Conservation (phyloP, 1,140 invertebrate species). For the Mycetomoellerius zeteki region DNA sequence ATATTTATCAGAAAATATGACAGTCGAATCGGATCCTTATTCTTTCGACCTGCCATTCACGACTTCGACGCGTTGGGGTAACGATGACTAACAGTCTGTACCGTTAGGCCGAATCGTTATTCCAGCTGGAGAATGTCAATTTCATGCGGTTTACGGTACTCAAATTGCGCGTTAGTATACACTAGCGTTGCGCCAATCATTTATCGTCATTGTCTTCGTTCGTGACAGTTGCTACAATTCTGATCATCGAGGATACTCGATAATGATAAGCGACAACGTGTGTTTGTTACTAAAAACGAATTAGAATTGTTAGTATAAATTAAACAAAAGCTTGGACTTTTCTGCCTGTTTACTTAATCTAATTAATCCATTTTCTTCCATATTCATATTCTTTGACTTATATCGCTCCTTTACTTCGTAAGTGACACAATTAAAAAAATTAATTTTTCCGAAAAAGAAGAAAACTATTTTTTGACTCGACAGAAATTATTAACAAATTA, state of each 20-base stretch:
- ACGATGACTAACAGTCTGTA: conserved; percentile 82
- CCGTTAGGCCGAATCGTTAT: conserved; percentile 83
- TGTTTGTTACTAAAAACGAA: not conserved
- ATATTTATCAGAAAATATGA: conserved; percentile 15
- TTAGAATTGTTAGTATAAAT: not conserved
- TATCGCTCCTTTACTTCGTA: not conserved
- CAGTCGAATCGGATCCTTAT: not conserved
- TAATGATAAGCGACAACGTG: not conserved
- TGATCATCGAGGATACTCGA: conserved; percentile 14
- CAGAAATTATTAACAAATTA: too few species aligned
- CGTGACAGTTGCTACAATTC: conserved; percentile 19
- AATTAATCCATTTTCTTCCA: not conserved
- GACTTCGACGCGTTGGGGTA: conserved; percentile 74
- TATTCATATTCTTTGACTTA: not conserved
- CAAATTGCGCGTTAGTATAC: conserved; percentile 81
- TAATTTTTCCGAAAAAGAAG: too few species aligned
- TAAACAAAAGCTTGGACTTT: not conserved
- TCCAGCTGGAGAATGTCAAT: conserved; percentile 83
- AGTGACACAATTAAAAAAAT: too few species aligned
- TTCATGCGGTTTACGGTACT: conserved; percentile 84
- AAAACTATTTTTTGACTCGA: too few species aligned
- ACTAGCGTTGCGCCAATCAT: conserved; percentile 51
- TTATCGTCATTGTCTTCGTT: conserved; percentile 50
- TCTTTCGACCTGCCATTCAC: conserved; percentile 41
- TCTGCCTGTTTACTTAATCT: not conserved